These are phyloP conservation scores for Rhyacichthys aspro DNA, from an alignment of 2,797 vertebrate species.

Conservation along the genomic window DNA sequence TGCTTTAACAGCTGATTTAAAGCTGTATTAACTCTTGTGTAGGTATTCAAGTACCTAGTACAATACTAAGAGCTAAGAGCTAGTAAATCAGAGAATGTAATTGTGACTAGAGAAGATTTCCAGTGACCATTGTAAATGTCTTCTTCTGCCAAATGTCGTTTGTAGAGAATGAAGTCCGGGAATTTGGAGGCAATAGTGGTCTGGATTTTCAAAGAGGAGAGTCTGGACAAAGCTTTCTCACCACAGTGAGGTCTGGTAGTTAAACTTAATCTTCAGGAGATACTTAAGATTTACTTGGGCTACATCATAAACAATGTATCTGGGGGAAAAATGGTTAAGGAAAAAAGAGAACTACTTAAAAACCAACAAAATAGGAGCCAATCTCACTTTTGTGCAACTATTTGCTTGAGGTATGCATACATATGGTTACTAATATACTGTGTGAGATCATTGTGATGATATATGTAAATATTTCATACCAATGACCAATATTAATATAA, in stretches of 20 bases:
- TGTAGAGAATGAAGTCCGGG: constrained; percentile 41
- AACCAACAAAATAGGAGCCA: background rate
- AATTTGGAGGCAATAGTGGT: constrained; percentile 41
- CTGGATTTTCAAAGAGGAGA: constrained; percentile 28
- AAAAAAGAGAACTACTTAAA: constrained; percentile 44
- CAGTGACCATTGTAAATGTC: constrained; percentile 28
- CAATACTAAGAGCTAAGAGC: constrained; percentile 41
- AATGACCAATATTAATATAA: background rate
- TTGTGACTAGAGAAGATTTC: constrained; percentile 59
- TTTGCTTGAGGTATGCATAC: too few species aligned
- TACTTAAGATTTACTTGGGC: constrained; percentile 97
- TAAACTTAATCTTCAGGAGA: constrained; percentile 96
- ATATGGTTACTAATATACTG: too few species aligned
- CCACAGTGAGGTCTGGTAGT: constrained; percentile 96
- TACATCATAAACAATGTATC: constrained; percentile 97
- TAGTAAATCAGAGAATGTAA: constrained; percentile 34
- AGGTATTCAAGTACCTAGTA: constrained; percentile 45
- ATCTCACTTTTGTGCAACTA: background rate
- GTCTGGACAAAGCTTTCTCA: constrained; percentile 67
- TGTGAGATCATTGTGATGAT: background rate
- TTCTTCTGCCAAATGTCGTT: constrained; percentile 39
- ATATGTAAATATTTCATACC: too few species aligned
- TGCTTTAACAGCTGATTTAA: constrained; percentile 14
- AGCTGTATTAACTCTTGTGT: constrained; percentile 25
- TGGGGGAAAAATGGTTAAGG: constrained; percentile 84